Base-by-base conservation (phyloP, 2,888 invertebrate species). In the Horisme vitalbata region DNA sequence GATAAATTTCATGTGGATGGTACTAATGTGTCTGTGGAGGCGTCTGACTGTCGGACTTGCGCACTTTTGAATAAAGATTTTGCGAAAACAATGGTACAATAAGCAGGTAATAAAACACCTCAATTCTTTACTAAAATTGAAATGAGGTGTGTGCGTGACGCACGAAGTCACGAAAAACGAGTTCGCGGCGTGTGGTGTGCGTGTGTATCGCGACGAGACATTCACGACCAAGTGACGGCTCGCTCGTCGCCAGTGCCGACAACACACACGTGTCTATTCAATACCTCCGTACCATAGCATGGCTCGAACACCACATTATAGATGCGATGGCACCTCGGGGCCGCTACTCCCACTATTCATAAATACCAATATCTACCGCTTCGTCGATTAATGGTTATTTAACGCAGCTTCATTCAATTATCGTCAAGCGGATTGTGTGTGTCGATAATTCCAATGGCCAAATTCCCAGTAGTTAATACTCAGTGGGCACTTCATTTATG, bases 301-400 rank as follows among this genome's bases (percentile, higher is more conserved):
- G 20, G 14, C 21, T 9, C 34, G 32, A 31, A 39, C 37, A 45
- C 32, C 31, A 47, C 55, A 66, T 64, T 67, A 68, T 59, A 62
- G 61, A 65, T 62, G 61, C 55, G 60, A 52, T 24, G 18, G 41
- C 49, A 55, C 61, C 59, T 61, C 57, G 63, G 63, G 65, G 52
- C 65, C 46, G 47, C 59, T 61, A 57, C 59, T 68, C 65, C 57
- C 62, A 56, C 61, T 61, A 57, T 60, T 63, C 75, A 79, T 82
- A 77, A 76, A 79, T 79, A 79, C 74, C 75, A 74, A 75, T 75
- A 67, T 68, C 63, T 58, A 65, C 73, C 71, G 68, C 71, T 72
- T 78, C 83, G 77, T 71, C 77, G 74, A 78, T 83, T 79, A 84
- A 84, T 84, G 77, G 74, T 76, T 77, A 83, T 84, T 86, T 82